Evolutionary conservation across 2,113 vertebrate species (phyloP), one percentile per base, ranked within the genome.

Genomic region (Ivindomyrus marchei): DNA sequence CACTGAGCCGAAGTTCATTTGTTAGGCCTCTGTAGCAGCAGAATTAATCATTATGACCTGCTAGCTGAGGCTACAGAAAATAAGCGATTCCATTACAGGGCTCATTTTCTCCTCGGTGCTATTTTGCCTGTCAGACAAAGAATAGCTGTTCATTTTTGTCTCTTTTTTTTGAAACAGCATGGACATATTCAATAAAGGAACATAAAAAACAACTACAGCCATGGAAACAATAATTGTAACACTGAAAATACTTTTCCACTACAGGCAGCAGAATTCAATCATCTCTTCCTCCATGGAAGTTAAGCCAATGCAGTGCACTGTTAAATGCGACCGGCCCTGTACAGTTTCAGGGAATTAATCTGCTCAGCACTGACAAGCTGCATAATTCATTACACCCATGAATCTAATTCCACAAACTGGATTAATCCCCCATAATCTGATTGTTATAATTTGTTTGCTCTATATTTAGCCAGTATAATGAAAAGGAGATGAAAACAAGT

Each of bases 21-120:
- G 87, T 66, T 52, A 66, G 87, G 46, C 86, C 52, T 92, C 46
- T 45, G 53, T 36, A 86, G 62, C 66, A 53, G 39, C 19, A 36
- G 74, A 93, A 91, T 91, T 88, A 91, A 92, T 93, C 90, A 89
- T 87, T 87, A 66, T 91, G 89, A 91, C 91, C 91, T 70, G 42
- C 42, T 90, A 89, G 89, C 83, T 86, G 83, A 36, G 84, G 89
- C 47, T 91, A 84, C 84, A 5, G 66, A 85, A 62, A 66, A 50
- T 91, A 88, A 89, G 77, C 80, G 45, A 90, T 46, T 19, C 84
- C 80, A 85, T 89, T 49, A 88, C 85, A 88, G 66, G 47, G 50
- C 46, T 90, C 89, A 70, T 89, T 84, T 89, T 84, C 47, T 46
- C 27, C 13, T 89, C 46, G 45, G 47, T 15, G 21, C 47, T 47